Conservation (phyloP, 2,797 vertebrate species). For the Malurus splendens region DNA sequence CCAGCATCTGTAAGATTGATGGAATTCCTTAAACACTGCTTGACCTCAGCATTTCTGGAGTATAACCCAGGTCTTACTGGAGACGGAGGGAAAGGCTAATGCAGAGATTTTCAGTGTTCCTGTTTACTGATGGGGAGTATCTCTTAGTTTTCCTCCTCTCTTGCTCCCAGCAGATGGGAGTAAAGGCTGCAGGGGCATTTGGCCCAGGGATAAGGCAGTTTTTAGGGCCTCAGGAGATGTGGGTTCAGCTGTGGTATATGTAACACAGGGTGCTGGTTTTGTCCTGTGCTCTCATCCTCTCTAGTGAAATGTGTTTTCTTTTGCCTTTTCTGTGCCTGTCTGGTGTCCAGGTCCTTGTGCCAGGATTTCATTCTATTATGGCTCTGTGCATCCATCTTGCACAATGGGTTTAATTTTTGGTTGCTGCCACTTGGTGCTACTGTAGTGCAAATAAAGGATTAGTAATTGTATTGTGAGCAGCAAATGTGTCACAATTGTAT, state of each 20-base stretch:
- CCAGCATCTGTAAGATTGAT: conserved; percentile 27
- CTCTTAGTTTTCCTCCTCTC: not conserved
- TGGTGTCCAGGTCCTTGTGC: not conserved
- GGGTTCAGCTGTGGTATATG: not conserved
- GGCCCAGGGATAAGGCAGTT: not conserved
- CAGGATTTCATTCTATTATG: not conserved
- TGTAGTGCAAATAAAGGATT: not conserved
- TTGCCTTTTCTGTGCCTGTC: not conserved
- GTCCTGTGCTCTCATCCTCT: fast-evolving
- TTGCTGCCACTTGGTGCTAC: not conserved
- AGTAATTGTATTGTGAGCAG: not conserved
- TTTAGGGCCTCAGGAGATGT: not conserved
- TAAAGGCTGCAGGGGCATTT: not conserved
- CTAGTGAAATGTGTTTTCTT: not conserved
- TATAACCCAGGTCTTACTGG: not conserved
- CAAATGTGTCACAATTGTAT: not conserved
- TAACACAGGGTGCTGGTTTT: not conserved
- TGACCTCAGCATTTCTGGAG: not conserved
- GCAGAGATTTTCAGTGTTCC: not conserved
- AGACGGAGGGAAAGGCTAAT: not conserved
- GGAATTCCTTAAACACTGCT: conserved; percentile 12
- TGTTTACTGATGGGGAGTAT: not conserved
- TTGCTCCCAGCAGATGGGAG: not conserved
- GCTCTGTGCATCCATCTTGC: not conserved
- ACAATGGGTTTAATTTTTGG: not conserved